Evolutionary conservation across 2,797 vertebrate genomes (phyloP).

Genomic region (Hyperoplus immaculatus): DNA sequence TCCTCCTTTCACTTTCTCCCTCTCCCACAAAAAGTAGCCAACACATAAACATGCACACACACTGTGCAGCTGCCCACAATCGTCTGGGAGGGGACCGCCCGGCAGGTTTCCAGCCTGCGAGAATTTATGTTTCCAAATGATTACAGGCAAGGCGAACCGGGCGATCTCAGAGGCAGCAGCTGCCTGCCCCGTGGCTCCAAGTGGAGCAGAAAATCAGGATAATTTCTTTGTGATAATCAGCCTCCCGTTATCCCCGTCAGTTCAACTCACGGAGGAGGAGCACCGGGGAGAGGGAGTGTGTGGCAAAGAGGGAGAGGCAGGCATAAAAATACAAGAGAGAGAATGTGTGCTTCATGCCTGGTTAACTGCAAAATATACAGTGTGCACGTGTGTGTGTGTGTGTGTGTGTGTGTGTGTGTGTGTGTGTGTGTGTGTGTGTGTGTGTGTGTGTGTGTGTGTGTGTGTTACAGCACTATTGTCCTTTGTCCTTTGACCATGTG

Average conservation of each 20-base stretch:
- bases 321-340: conserved; percentile 46
- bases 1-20: conserved; percentile 12
- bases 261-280: conserved; percentile 58
- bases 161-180: conserved; percentile 79
- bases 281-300: conserved; percentile 25
- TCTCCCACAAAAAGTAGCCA: conserved; percentile 19
- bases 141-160: conserved; percentile 70
- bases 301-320: conserved; percentile 10
- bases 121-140: conserved; percentile 78
- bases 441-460: background rate
- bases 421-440: background rate
- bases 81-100: conserved; percentile 56
- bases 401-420: background rate
- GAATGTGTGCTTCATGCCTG: conserved; percentile 48
- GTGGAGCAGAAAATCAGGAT: conserved; percentile 85
- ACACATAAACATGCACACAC: conserved; percentile 31
- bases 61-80: conserved; percentile 62
- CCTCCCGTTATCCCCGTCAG: conserved; percentile 72
- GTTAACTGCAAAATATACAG: conserved; percentile 28
- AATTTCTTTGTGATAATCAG: conserved; percentile 84
- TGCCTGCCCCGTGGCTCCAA: conserved; percentile 76
- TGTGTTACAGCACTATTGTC: background rate
- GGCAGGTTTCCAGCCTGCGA: conserved; percentile 74
- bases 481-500: too few relatives aligned
- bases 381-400: background rate